Conservation (phyloP, 2,888 invertebrate species). For the Synergus umbraculus region DNA sequence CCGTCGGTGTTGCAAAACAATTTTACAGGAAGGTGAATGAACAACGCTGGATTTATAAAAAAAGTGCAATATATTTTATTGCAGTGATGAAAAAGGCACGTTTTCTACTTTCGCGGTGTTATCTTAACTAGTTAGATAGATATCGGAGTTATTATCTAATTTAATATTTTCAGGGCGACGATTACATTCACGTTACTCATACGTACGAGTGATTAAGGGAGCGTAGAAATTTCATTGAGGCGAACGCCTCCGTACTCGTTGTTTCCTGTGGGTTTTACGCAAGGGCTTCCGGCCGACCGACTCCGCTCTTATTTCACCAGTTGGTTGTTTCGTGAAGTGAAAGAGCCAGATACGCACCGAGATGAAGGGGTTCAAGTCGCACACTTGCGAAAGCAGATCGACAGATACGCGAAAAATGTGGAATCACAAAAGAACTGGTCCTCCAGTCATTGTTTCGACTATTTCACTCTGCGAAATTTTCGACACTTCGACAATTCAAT, state of each 20-base stretch:
- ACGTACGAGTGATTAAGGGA: slow-evolving; percentile 54
- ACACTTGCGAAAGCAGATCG: slow-evolving; percentile 15
- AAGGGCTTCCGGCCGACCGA: slow-evolving; percentile 57
- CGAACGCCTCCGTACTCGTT: slow-evolving; percentile 47
- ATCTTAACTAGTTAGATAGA: slow-evolving; percentile 16
- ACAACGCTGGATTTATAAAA: slow-evolving; percentile 27
- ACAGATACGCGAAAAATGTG: slow-evolving; percentile 16
- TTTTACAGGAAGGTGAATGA: slow-evolving; percentile 14
- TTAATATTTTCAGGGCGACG: slow-evolving; percentile 35
- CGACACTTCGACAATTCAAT: not conserved
- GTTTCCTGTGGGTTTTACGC: slow-evolving; percentile 58
- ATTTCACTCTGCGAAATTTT: slow-evolving; percentile 21
- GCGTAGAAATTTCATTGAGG: slow-evolving; percentile 54
- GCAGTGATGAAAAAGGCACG: slow-evolving; percentile 33
- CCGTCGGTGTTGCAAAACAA: slow-evolving; percentile 30
- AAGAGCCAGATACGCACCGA: slow-evolving; percentile 48
- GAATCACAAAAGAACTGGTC: slow-evolving; percentile 18
- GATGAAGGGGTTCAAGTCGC: slow-evolving; percentile 27
- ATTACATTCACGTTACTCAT: slow-evolving; percentile 16
- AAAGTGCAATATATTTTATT: slow-evolving; percentile 17
- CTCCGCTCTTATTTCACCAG: slow-evolving; percentile 56
- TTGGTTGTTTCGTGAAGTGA: slow-evolving; percentile 53
- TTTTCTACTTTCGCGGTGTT: slow-evolving; percentile 15
- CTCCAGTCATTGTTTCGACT: slow-evolving; percentile 16
- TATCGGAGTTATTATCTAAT: slow-evolving; percentile 33